Base-by-base conservation (phyloP, 2,113 vertebrate species). In the Brachyistius frenatus region DNA sequence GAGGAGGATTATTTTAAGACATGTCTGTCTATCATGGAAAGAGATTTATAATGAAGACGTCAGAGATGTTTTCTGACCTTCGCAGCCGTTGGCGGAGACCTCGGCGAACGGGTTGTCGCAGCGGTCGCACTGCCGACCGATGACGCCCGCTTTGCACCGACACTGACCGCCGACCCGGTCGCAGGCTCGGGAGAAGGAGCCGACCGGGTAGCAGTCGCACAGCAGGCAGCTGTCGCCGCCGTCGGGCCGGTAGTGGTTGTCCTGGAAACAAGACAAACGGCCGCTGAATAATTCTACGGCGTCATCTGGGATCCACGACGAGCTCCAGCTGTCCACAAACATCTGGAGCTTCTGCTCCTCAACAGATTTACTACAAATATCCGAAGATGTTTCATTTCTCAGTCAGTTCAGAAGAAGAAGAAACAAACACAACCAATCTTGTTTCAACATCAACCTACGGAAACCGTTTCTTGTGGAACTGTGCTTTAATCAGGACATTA, bases 101-200 rank as follows among this genome's bases (percentile, higher is more conserved):
- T 99, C 98, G 0, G 98, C 98, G 0, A 99, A 99, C 5, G 98
- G 98, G 86, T 99, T 99, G 89, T 99, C 98, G 7, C 98, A 99
- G 87, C 84, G 96, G 88, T 99, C 97, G 41, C 98, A 99, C 90
- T 96, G 97, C 2, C 93, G 96, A 1, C 97, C 97, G 2, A 99
- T 99, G 84, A 99, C 98, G 0, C 98, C 98, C 0, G 97, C 92
- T 77, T 98, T 99, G 90, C 98, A 99, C 49, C 95, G 96, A 33
- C 98, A 99, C 90, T 96, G 96, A 46, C 98, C 97, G 0, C 94
- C 96, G 73, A 93, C 93, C 16, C 85, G 76, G 56, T 98, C 94
- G 1, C 98, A 99, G 3, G 95, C 94, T 5, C 98, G 94, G 0
- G 96, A 97, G 84, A 99, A 91, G 0, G 98, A 97, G 71, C 98